A percentile compares a stretch with the other conserved stretches of the same genome.
Conservation (phyloP, 2,888 invertebrate species). For the Drosophila robusta region DNA sequence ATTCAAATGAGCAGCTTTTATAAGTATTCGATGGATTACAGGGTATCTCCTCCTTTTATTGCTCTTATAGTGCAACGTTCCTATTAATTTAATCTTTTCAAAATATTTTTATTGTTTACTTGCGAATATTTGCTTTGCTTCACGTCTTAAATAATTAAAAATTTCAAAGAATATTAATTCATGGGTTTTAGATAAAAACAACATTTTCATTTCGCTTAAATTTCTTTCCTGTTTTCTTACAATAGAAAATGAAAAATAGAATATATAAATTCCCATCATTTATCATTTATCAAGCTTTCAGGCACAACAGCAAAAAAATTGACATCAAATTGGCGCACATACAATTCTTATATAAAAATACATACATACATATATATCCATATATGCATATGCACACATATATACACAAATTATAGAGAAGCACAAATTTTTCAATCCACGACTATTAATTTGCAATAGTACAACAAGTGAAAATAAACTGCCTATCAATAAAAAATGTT, state of each 20-base stretch:
- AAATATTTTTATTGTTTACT: too few species aligned
- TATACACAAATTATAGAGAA: slow-evolving; percentile 45
- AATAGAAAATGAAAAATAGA: slow-evolving; percentile 9
- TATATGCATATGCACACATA: not conserved
- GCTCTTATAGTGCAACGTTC: too few species aligned
- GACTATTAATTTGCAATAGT: slow-evolving; percentile 64
- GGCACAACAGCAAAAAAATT: slow-evolving; percentile 12
- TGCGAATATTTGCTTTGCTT: too few species aligned
- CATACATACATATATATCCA: slow-evolving; percentile 1
- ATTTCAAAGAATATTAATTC: too few species aligned
- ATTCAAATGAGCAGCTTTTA: too few species aligned
- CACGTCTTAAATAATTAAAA: too few species aligned
- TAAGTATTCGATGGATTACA: too few species aligned
- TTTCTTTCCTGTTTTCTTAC: not conserved
- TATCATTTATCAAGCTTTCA: slow-evolving; percentile 50
- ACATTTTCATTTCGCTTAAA: too few species aligned
- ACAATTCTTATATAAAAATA: not conserved
- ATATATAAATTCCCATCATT: slow-evolving; percentile 48
- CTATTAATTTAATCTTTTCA: too few species aligned
- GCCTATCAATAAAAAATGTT: slow-evolving; percentile 59
- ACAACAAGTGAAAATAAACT: slow-evolving; percentile 40
- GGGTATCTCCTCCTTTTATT: too few species aligned
- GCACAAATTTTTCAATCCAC: slow-evolving; percentile 60
- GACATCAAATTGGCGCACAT: slow-evolving; percentile 11
- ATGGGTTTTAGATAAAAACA: too few species aligned